A percentile compares a stretch with the other conserved stretches of the same genome.
phyloP scores from a whole-genome alignment of 2,888 invertebrate genomes.

The Andrena bucephala region DNA sequence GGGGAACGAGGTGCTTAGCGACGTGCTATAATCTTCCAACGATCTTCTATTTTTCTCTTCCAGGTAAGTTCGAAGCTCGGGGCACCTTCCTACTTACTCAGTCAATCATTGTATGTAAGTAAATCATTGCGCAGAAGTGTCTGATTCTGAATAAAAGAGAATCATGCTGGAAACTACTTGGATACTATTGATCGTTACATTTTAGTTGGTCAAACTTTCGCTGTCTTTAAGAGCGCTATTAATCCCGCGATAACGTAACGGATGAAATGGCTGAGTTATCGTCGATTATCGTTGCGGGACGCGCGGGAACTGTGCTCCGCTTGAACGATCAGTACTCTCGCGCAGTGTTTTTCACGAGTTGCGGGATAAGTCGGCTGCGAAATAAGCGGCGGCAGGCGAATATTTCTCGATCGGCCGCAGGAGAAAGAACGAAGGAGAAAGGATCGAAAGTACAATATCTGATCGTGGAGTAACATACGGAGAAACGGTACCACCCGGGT shows the following conservation, averaged over 20 bases:
- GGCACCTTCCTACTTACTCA: too few relatives aligned
- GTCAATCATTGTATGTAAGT: too few relatives aligned
- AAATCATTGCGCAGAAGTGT: too few relatives aligned
- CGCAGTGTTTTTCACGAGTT: background rate
- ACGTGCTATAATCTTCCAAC: slow-evolving; percentile 22
- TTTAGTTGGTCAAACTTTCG: background rate
- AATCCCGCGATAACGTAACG: background rate
- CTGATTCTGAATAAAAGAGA: background rate
- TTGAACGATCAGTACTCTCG: background rate
- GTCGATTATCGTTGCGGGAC: slow-evolving; percentile 6
- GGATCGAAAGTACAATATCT: slow-evolving; percentile 62
- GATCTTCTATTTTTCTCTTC: background rate
- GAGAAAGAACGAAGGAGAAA: slow-evolving; percentile 57
- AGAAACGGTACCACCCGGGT: slow-evolving; percentile 65
- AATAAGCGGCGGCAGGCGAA: slow-evolving; percentile 15
- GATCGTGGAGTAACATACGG: slow-evolving; percentile 60
- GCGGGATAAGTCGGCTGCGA: slow-evolving; percentile 18
- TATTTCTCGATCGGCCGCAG: slow-evolving; percentile 30
- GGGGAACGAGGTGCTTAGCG: slow-evolving; percentile 25
- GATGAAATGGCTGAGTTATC: background rate
- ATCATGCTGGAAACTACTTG: too few relatives aligned
- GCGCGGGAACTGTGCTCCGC: background rate
- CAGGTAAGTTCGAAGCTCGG: background rate
- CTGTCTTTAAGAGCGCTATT: background rate
- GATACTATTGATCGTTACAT: background rate